Evolutionary conservation across 2,888 invertebrate species (phyloP), one percentile per base, ranked within the genome.

Genomic region (Thelaira solivaga): DNA sequence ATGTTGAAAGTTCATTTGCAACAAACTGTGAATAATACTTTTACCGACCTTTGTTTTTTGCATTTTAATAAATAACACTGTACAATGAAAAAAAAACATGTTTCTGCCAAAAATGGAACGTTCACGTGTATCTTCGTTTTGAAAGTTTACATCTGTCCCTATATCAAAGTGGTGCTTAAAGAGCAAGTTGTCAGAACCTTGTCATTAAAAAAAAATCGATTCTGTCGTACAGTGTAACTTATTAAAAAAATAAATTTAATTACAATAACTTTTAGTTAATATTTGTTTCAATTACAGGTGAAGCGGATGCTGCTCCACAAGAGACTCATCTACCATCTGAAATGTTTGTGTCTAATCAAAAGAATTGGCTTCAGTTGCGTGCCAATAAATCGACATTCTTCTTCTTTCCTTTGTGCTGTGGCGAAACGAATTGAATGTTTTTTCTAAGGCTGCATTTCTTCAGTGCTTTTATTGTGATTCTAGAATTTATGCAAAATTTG

Each of bases 311-410:
- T 29, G 90, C 90, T 16, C 86, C 89, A 1, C 90, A 90, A 8
- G 91, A 91, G 72, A 91, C 91, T 26, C 90, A 94, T 83, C 94
- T 96, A 64, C 96, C 96, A 0, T 95, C 96, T 0, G 96, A 96
- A 89, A 96, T 96, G 96, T 96, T 96, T 86, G 96, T 96, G 8
- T 96, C 96, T 2, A 96, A 96, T 89, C 96, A 96, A 88, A 94
- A 95, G 87, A 94, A 95, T 84, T 96, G 96, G 96, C 90, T 96
- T 8, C 93, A 94, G 80, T 90, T 96, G 43, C 92, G 95, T 47
- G 94, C 87, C 49, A 82, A 82, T 10, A 83, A 84, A 51, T 82
- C 80, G 34, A 84, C 80, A 3, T 86, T 86, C 51, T 82, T 83
- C 18, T 81, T 85, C 8, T 49, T 76, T 16, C 85, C 81, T 11